Base-by-base conservation (phyloP, 2,888 invertebrate species). In the Patella ulyssiponensis region DNA sequence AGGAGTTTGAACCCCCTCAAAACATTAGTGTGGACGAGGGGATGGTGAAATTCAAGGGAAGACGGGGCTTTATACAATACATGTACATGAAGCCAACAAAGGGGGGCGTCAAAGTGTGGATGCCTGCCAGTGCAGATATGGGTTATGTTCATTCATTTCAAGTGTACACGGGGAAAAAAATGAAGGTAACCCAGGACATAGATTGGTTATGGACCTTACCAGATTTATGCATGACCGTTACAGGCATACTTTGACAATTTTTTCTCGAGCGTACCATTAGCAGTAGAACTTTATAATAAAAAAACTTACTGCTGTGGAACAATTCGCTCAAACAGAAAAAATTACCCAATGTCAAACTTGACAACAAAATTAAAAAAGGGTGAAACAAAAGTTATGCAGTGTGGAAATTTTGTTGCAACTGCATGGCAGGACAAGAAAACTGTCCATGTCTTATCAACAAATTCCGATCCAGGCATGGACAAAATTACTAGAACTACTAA, bases 371-470 rank as follows among this genome's bases (percentile, higher is more conserved):
- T 33, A 27, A 27, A 27, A 27, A 27, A 27, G 27, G 27, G 27
- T 27, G 27, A 27, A 27, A 27, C 27, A 2, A 27, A 27, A 27
- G 27, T 27, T 27, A 27, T 27, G 27, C 27, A 27, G 27, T 2
- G 27, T 2, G 27, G 27, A 27, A 27, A 27, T 27, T 27, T 27
- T 27, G 27, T 2, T 27, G 27, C 27, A 1, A 56, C 56, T 56
- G 56, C 56, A 56, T 56, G 56, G 56, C 56, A 56, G 56, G 56
- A 56, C 17, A 56, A 56, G 17, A 56, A 56, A 56, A 56, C 56
- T 56, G 56, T 56, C 27, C 27, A 27, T 27, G 27, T 27, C 27
- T 27, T 27, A 27, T 27, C 27, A 27, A 27, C 27, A 27, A 27
- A 27, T 27, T 27, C 27, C 27, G 2, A 27, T 27, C 27, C 27